A percentile compares a stretch with the other conserved stretches of the same genome.
Evolutionary conservation across 2,888 invertebrate genomes (phyloP).

Genomic region (Noctua comes): DNA sequence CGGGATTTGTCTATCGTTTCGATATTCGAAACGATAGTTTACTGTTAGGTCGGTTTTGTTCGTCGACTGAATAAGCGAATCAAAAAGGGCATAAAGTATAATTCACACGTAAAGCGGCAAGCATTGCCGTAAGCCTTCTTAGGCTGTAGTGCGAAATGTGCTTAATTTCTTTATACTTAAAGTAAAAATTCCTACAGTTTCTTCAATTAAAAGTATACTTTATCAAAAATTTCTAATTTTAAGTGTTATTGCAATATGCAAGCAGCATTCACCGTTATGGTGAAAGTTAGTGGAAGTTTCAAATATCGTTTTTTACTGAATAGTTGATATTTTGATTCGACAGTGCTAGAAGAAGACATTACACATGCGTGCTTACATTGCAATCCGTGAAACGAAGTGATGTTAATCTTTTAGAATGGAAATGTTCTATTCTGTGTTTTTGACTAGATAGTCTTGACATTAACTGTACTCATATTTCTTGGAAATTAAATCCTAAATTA

Average conservation of each 20-base stretch:
- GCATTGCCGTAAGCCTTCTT: constrained; percentile 83
- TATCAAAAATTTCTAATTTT: constrained; percentile 58
- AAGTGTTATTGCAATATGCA: constrained; percentile 82
- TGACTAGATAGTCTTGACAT: constrained; percentile 59
- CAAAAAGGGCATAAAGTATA: constrained; percentile 73
- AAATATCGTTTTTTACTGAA: constrained; percentile 65
- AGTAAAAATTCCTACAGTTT: constrained; percentile 63
- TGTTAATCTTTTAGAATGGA: constrained; percentile 81
- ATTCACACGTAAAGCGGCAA: constrained; percentile 88
- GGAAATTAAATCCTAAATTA: constrained; percentile 16
- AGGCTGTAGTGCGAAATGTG: constrained; percentile 84
- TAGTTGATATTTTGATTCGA: constrained; percentile 69
- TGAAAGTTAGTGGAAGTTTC: constrained; percentile 83
- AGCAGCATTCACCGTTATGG: constrained; percentile 86
- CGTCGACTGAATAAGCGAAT: constrained; percentile 80
- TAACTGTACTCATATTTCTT: constrained; percentile 17
- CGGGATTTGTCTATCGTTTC: constrained; percentile 5
- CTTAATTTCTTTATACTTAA: constrained; percentile 71
- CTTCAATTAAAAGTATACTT: constrained; percentile 38
- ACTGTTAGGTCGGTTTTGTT: constrained; percentile 68
- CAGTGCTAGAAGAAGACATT: constrained; percentile 83
- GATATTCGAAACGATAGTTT: constrained; percentile 30
- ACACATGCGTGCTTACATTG: constrained; percentile 89
- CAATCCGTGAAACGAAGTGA: constrained; percentile 85
- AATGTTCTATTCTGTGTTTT: constrained; percentile 78